Conservation (phyloP, 2,888 invertebrate genomes). For the Dryococelus australis region DNA sequence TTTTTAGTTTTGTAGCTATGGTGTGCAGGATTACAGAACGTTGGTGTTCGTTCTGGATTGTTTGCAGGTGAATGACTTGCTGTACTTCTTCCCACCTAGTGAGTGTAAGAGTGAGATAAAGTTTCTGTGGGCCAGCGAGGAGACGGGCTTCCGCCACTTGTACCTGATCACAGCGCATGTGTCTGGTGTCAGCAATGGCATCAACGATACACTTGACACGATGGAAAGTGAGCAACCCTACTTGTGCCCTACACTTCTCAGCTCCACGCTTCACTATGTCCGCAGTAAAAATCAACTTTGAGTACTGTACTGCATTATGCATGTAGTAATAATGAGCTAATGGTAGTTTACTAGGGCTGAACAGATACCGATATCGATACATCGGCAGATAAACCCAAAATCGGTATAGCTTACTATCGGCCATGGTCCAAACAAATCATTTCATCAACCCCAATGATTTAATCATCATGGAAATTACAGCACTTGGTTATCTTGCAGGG, state of each 20-base stretch:
- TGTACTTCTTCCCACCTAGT: constrained; percentile 79
- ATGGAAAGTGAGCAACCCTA: constrained; percentile 58
- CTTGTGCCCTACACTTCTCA: constrained; percentile 41
- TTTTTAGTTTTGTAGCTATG: no score
- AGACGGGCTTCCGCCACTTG: constrained; percentile 87
- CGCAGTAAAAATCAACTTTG: constrained; percentile 43
- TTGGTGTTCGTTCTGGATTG: not conserved
- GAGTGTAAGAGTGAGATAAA: constrained; percentile 61
- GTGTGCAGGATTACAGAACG: no score
- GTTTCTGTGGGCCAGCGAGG: constrained; percentile 94
- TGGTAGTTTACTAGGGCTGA: no score
- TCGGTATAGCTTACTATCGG: no score
- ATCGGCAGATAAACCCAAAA: no score
- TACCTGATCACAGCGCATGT: constrained; percentile 76
- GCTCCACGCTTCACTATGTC: constrained; percentile 44
- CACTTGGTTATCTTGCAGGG: no score
- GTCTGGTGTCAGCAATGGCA: constrained; percentile 62
- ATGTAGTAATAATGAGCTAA: not conserved
- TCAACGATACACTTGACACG: constrained; percentile 61
- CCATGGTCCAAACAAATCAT: no score
- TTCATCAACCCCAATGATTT: no score
- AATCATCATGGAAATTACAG: no score
- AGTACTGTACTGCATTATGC: constrained; percentile 23
- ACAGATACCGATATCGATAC: no score
- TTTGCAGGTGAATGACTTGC: constrained; percentile 75